Base-by-base conservation (phyloP, 1,140 invertebrate species). In the Cotesia glomerata region DNA sequence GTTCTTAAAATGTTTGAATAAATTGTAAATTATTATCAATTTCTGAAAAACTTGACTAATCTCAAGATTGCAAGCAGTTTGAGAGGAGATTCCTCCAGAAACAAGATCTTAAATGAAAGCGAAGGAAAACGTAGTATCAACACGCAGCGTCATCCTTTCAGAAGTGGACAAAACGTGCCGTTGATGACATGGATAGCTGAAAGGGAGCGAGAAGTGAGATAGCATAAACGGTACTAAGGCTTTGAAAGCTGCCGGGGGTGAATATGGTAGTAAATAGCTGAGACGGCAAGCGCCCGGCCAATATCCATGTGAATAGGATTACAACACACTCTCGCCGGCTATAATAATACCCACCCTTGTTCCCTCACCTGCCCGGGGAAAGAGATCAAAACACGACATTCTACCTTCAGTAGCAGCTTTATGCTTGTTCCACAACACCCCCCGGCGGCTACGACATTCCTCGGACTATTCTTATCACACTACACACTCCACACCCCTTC, bases 241-340 rank as follows among this genome's bases (percentile, higher is more conserved):
- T 16, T 16, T 9, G 3, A 18, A 18, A 18, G 26, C 16, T 5
- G 45, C 51, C 54, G 70, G 58, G 70, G 36, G 54, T 26, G 71
- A 72, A 51, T 71, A 73, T 69, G 76, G 67, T 66, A 74, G 78
- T 80, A 79, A 78, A 80, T 77, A 79, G 71, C 76, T 78, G 76
- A 80, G 76, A 75, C 77, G 74, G 78, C 78, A 75, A 77, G 69
- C 77, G 52, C 71, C 68, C 75, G 71, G 18, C 72, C 74, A 64
- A 75, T 77, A 77, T 75, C 73, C 74, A 62, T 59, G 71, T 76
- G 74, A 78, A 79, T 75, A 63, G 70, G 26, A 59, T 61, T 70
- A 71, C 59, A 45, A 36, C 59, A 73, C 72, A 69, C 65, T 49
- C 51, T 32, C 63, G 16, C 64, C 61, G 54, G 54, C 68, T 45